A percentile compares a stretch with the other conserved stretches of the same genome.
These are phyloP conservation scores for Pristionchus entomophagus DNA, from an alignment of 2,888 invertebrate species.

Conservation along the genomic window DNA sequence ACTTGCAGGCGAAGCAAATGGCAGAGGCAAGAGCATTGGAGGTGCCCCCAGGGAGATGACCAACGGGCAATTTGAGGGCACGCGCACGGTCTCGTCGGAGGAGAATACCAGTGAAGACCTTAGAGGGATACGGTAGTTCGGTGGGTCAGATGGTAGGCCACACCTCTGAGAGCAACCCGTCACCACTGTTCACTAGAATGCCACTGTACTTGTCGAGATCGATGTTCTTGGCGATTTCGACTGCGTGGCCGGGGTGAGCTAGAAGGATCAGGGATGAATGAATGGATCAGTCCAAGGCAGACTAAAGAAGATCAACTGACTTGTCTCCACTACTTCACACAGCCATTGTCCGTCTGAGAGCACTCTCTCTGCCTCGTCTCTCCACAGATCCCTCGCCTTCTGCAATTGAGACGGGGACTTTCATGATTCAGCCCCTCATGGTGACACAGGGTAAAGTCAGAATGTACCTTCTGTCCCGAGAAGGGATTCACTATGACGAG, in stretches of 20 bases:
- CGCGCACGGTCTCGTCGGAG: constrained; percentile 89
- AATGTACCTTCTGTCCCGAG: constrained; percentile 56
- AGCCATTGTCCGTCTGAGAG: constrained; percentile 52
- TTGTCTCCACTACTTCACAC: constrained; percentile 54
- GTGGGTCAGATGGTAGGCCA: not conserved
- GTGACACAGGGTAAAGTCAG: not conserved
- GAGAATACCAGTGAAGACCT: constrained; percentile 86
- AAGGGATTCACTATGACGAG: constrained; percentile 61
- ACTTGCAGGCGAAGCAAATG: constrained; percentile 65
- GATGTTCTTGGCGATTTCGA: constrained; percentile 81
- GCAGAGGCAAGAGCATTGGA: constrained; percentile 87
- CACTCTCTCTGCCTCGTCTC: constrained; percentile 47
- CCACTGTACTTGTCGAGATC: constrained; percentile 87
- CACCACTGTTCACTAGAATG: constrained; percentile 82
- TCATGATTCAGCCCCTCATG: too few species aligned
- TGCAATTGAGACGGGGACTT: not conserved
- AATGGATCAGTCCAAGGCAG: not conserved
- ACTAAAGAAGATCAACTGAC: constrained; percentile 42
- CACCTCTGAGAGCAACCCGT: constrained; percentile 79
- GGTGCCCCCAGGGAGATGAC: constrained; percentile 94
- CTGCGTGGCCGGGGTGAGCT: constrained; percentile 84
- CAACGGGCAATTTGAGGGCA: constrained; percentile 86
- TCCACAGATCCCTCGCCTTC: constrained; percentile 48
- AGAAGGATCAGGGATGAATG: not conserved
- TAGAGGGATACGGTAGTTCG: constrained; percentile 70